Conservation (phyloP, 2,888 invertebrate species). For the Plebejus argus region DNA sequence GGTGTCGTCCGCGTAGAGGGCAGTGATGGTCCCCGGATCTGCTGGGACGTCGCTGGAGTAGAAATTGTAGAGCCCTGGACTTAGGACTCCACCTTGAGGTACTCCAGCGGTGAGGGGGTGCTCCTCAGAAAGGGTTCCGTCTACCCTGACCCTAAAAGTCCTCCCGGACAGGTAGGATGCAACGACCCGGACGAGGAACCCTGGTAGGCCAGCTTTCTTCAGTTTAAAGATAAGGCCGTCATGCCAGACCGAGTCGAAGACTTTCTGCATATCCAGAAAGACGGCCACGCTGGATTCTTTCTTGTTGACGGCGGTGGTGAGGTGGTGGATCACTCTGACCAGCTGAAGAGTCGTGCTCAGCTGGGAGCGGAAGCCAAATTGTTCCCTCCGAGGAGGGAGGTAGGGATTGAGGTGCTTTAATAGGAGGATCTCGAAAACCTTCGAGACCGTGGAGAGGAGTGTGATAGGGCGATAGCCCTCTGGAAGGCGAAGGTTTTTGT, state of each 20-base stretch:
- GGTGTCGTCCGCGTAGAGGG: background rate
- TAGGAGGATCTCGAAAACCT: background rate
- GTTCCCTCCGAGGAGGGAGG: background rate
- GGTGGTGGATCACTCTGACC: background rate
- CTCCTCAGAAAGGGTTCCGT: too few relatives aligned
- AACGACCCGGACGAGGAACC: rapidly evolving
- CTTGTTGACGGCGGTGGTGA: background rate
- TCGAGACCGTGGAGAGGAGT: background rate
- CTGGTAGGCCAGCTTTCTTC: rapidly evolving
- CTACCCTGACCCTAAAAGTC: background rate
- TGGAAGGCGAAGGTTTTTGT: background rate
- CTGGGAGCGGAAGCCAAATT: background rate
- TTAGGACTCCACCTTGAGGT: background rate
- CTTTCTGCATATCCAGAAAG: constrained; percentile 47
- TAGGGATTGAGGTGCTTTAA: too few relatives aligned
- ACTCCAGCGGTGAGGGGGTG: too few relatives aligned
- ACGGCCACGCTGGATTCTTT: background rate
- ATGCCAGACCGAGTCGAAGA: constrained; percentile 51
- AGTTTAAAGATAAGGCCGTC: constrained; percentile 40
- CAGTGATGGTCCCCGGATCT: background rate
- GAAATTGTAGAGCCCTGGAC: background rate
- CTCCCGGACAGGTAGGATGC: background rate
- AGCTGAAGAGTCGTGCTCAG: background rate
- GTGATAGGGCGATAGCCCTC: background rate
- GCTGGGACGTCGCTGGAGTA: background rate